A percentile compares a stretch with the other conserved stretches of the same genome.
These are phyloP conservation scores for Machimus rusticus DNA, from an alignment of 2,888 invertebrate genomes.

Conservation along the genomic window DNA sequence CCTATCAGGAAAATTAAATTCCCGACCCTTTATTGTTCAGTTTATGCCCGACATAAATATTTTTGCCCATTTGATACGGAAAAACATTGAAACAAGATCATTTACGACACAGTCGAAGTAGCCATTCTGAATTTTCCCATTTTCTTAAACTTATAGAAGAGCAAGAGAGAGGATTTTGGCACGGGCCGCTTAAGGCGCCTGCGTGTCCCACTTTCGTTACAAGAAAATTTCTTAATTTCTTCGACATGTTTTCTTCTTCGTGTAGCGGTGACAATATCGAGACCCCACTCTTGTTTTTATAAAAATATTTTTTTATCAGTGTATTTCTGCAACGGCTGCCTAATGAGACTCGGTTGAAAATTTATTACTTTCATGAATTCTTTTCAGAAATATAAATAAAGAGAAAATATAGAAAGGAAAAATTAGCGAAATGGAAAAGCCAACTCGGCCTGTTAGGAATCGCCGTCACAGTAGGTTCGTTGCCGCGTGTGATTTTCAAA, in stretches of 20 bases:
- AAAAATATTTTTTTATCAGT: constrained; percentile 18
- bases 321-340: not conserved
- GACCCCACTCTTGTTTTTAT: not conserved
- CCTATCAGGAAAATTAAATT: not conserved
- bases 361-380: constrained; percentile 30
- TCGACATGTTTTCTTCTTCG: not conserved
- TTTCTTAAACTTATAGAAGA: not conserved
- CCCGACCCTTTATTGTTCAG: not conserved
- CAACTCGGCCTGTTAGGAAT: constrained; percentile 73
- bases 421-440: constrained; percentile 57
- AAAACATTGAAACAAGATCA: constrained; percentile 23
- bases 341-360: constrained; percentile 11
- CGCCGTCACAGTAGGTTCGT: constrained; percentile 76
- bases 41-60: not conserved
- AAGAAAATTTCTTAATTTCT: not conserved
- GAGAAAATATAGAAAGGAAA: constrained; percentile 1
- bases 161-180: not conserved
- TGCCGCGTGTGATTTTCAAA: constrained; percentile 45
- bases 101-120: not conserved
- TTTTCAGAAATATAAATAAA: constrained; percentile 20
- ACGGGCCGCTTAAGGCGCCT: not conserved
- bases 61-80: not conserved
- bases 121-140: constrained; percentile 28
- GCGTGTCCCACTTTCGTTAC: constrained; percentile 14
- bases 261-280: not conserved